These are phyloP conservation scores for Tachina fera DNA, from an alignment of 2,888 invertebrate genomes.

Conservation along the genomic window DNA sequence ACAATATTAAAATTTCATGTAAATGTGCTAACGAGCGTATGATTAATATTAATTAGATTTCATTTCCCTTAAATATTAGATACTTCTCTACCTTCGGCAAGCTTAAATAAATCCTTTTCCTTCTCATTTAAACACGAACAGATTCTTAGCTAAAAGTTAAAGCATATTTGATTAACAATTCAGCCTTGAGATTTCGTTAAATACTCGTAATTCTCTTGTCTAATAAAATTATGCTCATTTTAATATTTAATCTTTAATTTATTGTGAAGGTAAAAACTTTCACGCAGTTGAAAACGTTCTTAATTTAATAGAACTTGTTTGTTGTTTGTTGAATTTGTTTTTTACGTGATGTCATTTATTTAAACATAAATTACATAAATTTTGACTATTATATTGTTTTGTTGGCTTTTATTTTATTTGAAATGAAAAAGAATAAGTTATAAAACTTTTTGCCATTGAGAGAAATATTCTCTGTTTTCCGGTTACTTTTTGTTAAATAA, in stretches of 20 bases:
- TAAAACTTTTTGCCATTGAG: constrained; percentile 45
- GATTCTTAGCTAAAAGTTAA: too few species aligned
- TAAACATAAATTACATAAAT: constrained; percentile 56
- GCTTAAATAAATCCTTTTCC: too few species aligned
- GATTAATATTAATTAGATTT: constrained; percentile 21
- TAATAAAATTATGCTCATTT: neutral
- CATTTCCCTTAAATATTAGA: too few species aligned
- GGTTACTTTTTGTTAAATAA: constrained; percentile 2
- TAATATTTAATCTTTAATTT: neutral
- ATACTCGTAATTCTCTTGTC: too few species aligned
- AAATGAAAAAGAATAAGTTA: constrained; percentile 66
- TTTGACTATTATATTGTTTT: constrained; percentile 16
- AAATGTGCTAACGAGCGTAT: neutral
- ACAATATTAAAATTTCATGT: too few species aligned
- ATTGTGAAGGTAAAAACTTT: neutral
- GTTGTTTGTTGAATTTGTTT: constrained; percentile 19
- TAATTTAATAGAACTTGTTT: constrained; percentile 22
- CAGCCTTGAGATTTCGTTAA: too few species aligned
- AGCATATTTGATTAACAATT: too few species aligned
- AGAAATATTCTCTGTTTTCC: neutral
- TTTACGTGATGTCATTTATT: constrained; percentile 69
- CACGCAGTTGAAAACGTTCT: too few species aligned
- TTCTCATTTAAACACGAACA: too few species aligned
- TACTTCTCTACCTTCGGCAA: too few species aligned
- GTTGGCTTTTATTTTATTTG: constrained; percentile 51